Evolutionary conservation across 1,140 invertebrate species (phyloP), one percentile per base, ranked within the genome.

Genomic region (Apis dorsata): DNA sequence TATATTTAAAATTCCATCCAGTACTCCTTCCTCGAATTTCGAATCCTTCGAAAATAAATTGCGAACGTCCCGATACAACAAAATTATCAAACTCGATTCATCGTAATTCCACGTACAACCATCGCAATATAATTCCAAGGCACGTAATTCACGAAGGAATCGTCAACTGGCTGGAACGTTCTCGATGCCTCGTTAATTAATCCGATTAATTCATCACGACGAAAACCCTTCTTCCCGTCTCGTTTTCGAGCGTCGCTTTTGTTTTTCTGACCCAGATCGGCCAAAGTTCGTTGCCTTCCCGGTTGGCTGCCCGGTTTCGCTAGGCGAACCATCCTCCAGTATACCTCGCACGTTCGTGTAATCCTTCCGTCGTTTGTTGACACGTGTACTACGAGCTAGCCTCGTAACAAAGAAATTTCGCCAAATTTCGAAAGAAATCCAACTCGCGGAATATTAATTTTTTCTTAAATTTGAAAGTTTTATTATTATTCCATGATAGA

Each of bases 221-320:
- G 57, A 72, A 24, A 72, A 55, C n/a, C 4, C 17, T 28, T 9
- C 17, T 28, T 9, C 17, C 2, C n/a, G 4, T 4, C 51, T 49
- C 44, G 53, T 70, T 74, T 60, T 55, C 72, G 57, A 4, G 11
- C 60, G 17, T 21, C 24, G 62, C 83, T 81, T 77, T 81, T 91
- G 88, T 90, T 93, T 93, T 91, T 92, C 88, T 93, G 92, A 92
- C 92, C 92, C 86, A 93, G 88, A 92, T 93, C 84, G 85, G 59
- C 83, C 66, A 90, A 92, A 90, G 93, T 93, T 93, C 92, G 89
- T 93, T 92, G 91, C 89, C 91, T 75, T 73, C 66, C 60, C 65
- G 17, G 53, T 69, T 70, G 81, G 63, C 78, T 84, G 83, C 83
- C 81, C 71, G 84, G 70, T 87, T 89, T 88, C 28, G 75, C 81